These are phyloP conservation scores for Rhinogobius similis DNA, from an alignment of 2,113 vertebrate species.

Conservation along the genomic window DNA sequence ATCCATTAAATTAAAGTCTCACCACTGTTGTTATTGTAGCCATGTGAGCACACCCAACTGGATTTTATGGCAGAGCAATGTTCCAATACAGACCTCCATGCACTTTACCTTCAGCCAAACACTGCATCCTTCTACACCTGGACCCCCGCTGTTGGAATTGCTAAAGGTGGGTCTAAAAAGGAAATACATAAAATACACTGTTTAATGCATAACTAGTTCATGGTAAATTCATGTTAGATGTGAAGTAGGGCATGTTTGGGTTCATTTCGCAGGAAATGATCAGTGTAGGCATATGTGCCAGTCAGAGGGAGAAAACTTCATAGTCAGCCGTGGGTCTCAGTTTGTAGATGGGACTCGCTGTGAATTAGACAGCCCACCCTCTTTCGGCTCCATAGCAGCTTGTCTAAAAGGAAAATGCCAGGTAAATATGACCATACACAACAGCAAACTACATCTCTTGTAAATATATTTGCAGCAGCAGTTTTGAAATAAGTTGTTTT, in stretches of 20 bases:
- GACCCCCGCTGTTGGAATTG: constrained; percentile 82
- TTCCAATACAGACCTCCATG: constrained; percentile 79
- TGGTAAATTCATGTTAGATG: neutral
- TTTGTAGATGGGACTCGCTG: constrained; percentile 94
- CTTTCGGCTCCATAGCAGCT: constrained; percentile 64
- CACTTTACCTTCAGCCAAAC: constrained; percentile 73
- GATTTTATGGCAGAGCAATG: constrained; percentile 92
- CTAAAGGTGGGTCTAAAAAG: constrained; percentile 74
- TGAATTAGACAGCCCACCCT: constrained; percentile 60
- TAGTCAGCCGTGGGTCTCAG: constrained; percentile 83
- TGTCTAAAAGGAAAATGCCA: constrained; percentile 86
- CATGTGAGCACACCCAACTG: constrained; percentile 82
- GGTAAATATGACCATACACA: constrained; percentile 67
- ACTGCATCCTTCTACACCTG: constrained; percentile 81
- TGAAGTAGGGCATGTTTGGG: neutral
- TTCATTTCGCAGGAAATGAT: constrained; percentile 77
- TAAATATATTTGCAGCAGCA: neutral
- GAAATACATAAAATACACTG: neutral
- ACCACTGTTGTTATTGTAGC: constrained; percentile 61
- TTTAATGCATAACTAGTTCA: neutral
- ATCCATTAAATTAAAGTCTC: neutral
- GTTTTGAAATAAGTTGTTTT: neutral
- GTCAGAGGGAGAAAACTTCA: constrained; percentile 83
- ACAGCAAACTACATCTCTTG: neutral
- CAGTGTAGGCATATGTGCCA: constrained; percentile 88